A percentile compares a stretch with the other conserved stretches of the same genome.
These are phyloP conservation scores for Acipenser ruthenus DNA, from an alignment of 2,797 vertebrate species.

Conservation along the genomic window DNA sequence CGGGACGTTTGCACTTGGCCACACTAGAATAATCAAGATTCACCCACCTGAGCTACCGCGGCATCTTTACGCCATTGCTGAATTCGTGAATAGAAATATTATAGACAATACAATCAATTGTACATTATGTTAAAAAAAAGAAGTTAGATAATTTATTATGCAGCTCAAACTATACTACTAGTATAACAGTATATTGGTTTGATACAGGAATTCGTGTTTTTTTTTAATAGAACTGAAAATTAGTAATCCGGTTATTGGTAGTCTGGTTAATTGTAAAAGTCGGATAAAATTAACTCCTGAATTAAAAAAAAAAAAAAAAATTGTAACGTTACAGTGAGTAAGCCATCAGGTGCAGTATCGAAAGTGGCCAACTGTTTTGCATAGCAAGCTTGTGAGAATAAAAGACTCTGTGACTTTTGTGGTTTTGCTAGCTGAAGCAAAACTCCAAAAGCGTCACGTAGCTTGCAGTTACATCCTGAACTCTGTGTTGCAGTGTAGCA, in stretches of 20 bases:
- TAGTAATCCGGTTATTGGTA: background rate
- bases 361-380: conserved; percentile 22
- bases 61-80: background rate
- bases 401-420: conserved; percentile 25
- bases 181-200: conserved; percentile 32
- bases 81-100: background rate
- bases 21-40: background rate
- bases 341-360: conserved; percentile 29
- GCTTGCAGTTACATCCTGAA: conserved; percentile 34
- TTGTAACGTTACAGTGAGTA: conserved; percentile 19
- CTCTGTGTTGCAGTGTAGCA: conserved; percentile 32
- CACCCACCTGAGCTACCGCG: background rate
- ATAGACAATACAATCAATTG: background rate
- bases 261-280: background rate
- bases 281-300: background rate
- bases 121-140: background rate
- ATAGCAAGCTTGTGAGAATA: conserved; percentile 18
- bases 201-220: background rate
- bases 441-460: conserved; percentile 23
- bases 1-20: background rate
- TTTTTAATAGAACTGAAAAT: background rate
- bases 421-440: conserved; percentile 32
- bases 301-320: conserved; percentile 5
- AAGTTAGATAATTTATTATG: background rate
- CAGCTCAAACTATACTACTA: conserved; percentile 21